These are phyloP conservation scores for Ceyx margarethae DNA, from an alignment of 2,113 vertebrate species.

Conservation along the genomic window DNA sequence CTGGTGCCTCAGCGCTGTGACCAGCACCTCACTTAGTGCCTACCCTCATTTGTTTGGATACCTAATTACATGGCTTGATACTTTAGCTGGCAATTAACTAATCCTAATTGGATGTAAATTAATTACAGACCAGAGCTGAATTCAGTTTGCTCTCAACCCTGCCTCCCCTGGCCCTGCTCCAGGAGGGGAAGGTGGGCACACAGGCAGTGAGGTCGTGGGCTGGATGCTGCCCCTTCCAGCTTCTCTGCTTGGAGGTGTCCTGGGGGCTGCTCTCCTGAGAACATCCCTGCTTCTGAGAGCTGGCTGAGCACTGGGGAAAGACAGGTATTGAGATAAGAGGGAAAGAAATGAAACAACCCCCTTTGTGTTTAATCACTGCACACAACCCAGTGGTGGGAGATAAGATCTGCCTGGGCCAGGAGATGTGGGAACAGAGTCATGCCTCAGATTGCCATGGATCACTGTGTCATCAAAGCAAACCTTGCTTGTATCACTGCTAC, in stretches of 20 bases:
- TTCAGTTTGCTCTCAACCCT: slow-evolving; percentile 1
- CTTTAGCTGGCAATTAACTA: slow-evolving; percentile 37
- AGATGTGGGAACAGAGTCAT: not conserved
- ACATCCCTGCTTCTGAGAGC: not conserved
- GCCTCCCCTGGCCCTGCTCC: not conserved
- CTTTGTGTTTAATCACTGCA: not conserved
- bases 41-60: slow-evolving; percentile 33
- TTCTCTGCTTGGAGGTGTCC: not conserved
- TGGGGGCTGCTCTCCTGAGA: not conserved
- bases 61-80: slow-evolving; percentile 49
- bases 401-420: not conserved
- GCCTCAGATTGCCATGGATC: not conserved
- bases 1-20: not conserved
- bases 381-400: not conserved
- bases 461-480: not conserved
- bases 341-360: not conserved
- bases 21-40: not conserved
- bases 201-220: too few relatives aligned
- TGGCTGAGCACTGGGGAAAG: not conserved
- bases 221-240: fast-evolving
- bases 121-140: slow-evolving; percentile 30
- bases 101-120: slow-evolving; percentile 63
- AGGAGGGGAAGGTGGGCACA: fast-evolving
- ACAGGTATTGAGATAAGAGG: not conserved
- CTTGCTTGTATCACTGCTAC: not conserved